These are phyloP conservation scores for Eretmocerus hayati DNA, from an alignment of 2,888 invertebrate genomes.

Conservation along the genomic window DNA sequence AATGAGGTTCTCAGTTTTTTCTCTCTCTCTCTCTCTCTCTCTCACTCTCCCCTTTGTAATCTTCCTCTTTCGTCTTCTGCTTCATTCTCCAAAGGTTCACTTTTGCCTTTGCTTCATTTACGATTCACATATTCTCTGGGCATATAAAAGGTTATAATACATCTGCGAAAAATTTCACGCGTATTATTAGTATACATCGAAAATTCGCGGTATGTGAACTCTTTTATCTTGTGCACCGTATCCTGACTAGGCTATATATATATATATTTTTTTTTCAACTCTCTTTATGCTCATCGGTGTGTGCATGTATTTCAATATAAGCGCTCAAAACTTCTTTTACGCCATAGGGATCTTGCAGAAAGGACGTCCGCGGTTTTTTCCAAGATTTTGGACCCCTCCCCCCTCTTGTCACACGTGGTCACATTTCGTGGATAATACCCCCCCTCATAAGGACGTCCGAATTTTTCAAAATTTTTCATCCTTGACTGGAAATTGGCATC, in stretches of 20 bases:
- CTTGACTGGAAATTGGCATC: too few relatives aligned
- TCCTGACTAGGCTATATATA: background rate
- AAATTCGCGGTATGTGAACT: background rate
- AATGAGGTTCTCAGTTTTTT: constrained; percentile 6
- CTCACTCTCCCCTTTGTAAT: constrained; percentile 8
- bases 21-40: constrained; percentile 6
- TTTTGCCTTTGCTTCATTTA: constrained; percentile 9
- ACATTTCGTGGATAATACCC: too few relatives aligned
- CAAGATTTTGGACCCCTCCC: too few relatives aligned
- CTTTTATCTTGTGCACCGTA: constrained; percentile 14
- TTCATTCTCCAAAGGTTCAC: background rate
- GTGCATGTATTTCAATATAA: background rate
- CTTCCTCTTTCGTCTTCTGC: constrained; percentile 6
- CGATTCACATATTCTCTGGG: too few relatives aligned
- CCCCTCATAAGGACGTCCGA: too few relatives aligned
- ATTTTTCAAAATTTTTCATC: too few relatives aligned
- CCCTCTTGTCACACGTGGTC: too few relatives aligned
- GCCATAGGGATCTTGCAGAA: too few relatives aligned
- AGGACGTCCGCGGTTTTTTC: too few relatives aligned
- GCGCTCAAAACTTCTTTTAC: too few relatives aligned
- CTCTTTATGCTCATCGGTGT: background rate
- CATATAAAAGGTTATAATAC: too few relatives aligned
- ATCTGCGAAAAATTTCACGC: constrained; percentile 16
- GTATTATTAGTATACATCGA: constrained; percentile 10
- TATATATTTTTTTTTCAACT: background rate